Percentiles rank a stretch among this genome's conserved stretches.
phyloP scores from a whole-genome alignment of 2,797 vertebrate genomes.

The Poliocrania exsul region DNA sequence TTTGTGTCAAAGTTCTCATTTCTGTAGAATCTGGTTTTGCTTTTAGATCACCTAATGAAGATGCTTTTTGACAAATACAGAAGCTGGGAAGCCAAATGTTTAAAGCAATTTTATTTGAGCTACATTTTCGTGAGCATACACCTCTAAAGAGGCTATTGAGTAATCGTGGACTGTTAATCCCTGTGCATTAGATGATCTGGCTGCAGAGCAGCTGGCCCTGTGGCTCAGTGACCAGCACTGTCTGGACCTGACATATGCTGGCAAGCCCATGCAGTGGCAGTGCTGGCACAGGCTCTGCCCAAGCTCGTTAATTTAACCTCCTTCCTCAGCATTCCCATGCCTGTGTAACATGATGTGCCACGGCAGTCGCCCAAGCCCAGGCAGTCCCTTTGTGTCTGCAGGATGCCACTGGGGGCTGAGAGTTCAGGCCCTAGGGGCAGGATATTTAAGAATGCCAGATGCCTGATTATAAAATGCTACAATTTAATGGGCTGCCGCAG shows the following conservation, averaged over 20 bases:
- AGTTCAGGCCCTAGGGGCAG: background rate
- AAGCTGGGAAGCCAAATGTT: background rate
- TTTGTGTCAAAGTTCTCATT: background rate
- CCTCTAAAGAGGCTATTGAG: background rate
- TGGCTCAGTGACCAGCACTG: background rate
- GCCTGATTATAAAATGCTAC: background rate
- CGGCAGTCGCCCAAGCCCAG: background rate
- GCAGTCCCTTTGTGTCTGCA: background rate
- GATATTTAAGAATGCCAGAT: background rate
- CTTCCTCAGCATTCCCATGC: background rate
- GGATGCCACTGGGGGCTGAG: background rate
- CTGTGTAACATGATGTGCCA: rapidly evolving
- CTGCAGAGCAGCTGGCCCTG: slow-evolving; percentile 12
- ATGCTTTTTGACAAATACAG: background rate
- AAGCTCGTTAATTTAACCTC: background rate
- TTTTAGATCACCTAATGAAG: background rate
- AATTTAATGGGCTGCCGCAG: background rate
- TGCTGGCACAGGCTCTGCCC: slow-evolving; percentile 17
- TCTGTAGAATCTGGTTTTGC: background rate
- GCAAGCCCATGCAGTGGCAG: background rate
- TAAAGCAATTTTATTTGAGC: background rate
- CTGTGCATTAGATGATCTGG: background rate
- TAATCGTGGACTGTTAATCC: background rate
- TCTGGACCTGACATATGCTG: background rate
- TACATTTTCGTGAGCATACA: background rate